Base-by-base conservation (phyloP, 2,797 vertebrate genomes). In the Poecilia gillii region DNA sequence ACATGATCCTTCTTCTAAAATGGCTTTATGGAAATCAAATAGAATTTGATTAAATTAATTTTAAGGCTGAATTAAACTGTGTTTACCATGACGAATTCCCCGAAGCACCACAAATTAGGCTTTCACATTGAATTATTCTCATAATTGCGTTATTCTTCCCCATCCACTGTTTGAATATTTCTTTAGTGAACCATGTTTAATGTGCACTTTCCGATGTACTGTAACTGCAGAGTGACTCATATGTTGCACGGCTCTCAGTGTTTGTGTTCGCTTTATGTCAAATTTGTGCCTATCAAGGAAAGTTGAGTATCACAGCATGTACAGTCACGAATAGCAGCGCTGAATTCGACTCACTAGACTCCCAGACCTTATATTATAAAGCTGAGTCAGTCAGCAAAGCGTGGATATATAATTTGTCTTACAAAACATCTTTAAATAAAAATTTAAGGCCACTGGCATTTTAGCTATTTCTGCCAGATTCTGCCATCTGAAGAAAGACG, bases 231-330 rank as follows among this genome's bases (percentile, higher is more conserved):
- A 78, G 45, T 77, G 68, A 79, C 72, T 89, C 83, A 78, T 45
- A 47, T 79, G 55, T 55, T 39, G 41, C 46, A 75, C 49, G 12
- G 78, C 12, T 70, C 74, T 72, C 75, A 79, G 77, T 73, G 43
- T 73, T 51, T 75, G 73, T 66, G 25, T 71, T 71, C 53, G 8
- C 66, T 83, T 83, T 80, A 75, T 46, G 74, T 81, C 80, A 73
- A 76, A 82, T 39, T 45, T 16, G 81, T 73, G 72, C 72, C 57
- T n/a, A 78, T 84, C 72, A 79, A 72, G 59, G 39, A 74, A 62
- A 20, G 71, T 55, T 14, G 64, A 81, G 79, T 84, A 73, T 83
- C 72, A 36, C 78, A 83, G 80, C 76, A 57, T 84, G 81, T 11
- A 3, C 66, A 79, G 77, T 85, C 73, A 73, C 41, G 49, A 66